Percentiles rank a stretch among this genome's conserved stretches.
Evolutionary conservation across 1,140 invertebrate genomes (phyloP).

Genomic region (Trialeurodes vaporariorum): DNA sequence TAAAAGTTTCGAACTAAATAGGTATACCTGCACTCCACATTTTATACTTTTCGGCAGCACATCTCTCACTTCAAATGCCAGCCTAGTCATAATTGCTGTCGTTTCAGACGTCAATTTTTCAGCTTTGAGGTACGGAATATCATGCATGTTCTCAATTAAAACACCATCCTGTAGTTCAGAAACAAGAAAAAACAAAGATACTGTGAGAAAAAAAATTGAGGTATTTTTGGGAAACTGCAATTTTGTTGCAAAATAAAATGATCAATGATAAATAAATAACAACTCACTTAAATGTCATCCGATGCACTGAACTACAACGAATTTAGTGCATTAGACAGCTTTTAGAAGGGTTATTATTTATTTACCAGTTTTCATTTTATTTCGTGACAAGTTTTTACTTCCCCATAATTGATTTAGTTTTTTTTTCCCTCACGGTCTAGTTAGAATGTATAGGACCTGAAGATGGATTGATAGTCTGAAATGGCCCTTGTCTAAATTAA

Average conservation of each 20-base stretch:
- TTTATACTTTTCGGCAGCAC: conserved; percentile 37
- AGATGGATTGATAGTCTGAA: too few species aligned
- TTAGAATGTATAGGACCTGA: too few species aligned
- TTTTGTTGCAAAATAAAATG: conserved; percentile 1
- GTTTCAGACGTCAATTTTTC: conserved; percentile 52
- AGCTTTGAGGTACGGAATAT: conserved; percentile 57
- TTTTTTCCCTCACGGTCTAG: too few species aligned
- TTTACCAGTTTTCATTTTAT: too few species aligned
- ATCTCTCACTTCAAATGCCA: conserved; percentile 42
- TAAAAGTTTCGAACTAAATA: conserved; percentile 3
- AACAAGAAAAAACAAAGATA: background rate
- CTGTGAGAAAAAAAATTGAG: background rate
- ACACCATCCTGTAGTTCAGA: conserved; percentile 50
- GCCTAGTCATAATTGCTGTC: conserved; percentile 51
- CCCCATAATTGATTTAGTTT: too few species aligned
- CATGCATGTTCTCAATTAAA: conserved; percentile 78
- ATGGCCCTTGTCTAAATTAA: too few species aligned
- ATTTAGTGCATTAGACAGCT: too few species aligned
- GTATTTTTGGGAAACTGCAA: too few species aligned
- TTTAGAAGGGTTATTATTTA: too few species aligned
- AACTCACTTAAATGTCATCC: conserved; percentile 14
- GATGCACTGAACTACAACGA: too few species aligned
- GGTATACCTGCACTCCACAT: conserved; percentile 48
- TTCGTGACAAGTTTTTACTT: too few species aligned
- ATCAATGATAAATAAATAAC: conserved; percentile 3